Evolutionary conservation across 2,113 vertebrate genomes (phyloP).

Genomic region (Anser cygnoides): DNA sequence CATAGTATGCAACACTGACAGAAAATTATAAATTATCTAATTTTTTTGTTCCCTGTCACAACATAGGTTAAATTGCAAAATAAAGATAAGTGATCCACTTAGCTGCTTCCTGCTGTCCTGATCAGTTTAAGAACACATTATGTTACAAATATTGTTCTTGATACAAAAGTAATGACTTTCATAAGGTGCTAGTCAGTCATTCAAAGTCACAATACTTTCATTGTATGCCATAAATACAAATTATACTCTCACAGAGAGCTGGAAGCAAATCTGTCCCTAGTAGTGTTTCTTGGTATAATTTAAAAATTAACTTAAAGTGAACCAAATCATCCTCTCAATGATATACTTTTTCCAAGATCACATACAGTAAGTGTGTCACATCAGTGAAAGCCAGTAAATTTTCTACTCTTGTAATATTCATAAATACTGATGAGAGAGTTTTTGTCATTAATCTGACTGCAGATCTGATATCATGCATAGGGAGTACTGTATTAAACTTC

Average conservation of each 20-base stretch:
- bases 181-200: conserved; percentile 65
- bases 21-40: conserved; percentile 65
- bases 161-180: conserved; percentile 67
- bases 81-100: conserved; percentile 76
- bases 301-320: conserved; percentile 71
- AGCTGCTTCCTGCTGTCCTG: conserved; percentile 64
- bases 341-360: conserved; percentile 69
- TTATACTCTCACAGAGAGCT: neutral
- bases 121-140: conserved; percentile 71
- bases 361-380: conserved; percentile 48
- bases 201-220: conserved; percentile 63
- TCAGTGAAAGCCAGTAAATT: conserved; percentile 72
- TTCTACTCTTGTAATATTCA: conserved; percentile 57
- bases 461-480: neutral
- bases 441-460: conserved; percentile 54
- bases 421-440: conserved; percentile 56
- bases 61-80: conserved; percentile 72
- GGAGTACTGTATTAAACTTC: neutral
- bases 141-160: conserved; percentile 48
- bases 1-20: conserved; percentile 49
- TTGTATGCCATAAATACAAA: conserved; percentile 54
- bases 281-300: conserved; percentile 67
- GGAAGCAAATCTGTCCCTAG: conserved; percentile 62
- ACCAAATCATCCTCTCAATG: conserved; percentile 62
- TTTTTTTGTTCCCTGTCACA: conserved; percentile 65